A percentile compares a stretch with the other conserved stretches of the same genome.
Conservation (phyloP, 2,797 vertebrate species). For the Avahi laniger region DNA sequence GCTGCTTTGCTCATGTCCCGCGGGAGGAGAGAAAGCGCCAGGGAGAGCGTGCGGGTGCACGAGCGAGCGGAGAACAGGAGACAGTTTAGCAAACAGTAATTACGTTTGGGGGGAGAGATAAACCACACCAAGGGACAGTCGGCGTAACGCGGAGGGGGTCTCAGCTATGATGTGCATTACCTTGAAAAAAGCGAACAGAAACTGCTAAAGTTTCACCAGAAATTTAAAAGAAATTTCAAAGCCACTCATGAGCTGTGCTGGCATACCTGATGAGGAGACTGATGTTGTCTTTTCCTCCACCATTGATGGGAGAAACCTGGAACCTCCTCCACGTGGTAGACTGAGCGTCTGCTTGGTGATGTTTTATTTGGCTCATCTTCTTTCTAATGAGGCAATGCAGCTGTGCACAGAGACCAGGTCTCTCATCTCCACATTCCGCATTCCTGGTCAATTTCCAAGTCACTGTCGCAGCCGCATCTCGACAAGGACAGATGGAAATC, state of each 20-base stretch:
- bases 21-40: accelerated
- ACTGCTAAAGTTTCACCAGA: neutral
- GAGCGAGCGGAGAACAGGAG: too few relatives aligned
- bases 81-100: too few relatives aligned
- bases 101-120: neutral
- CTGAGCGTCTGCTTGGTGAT: neutral
- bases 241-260: neutral
- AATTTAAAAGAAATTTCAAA: neutral
- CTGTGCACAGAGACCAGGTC: neutral
- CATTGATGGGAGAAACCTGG: neutral
- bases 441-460: too few relatives aligned
- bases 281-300: neutral
- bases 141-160: accelerated
- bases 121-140: too few relatives aligned
- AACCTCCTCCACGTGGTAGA: too few relatives aligned
- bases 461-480: too few relatives aligned
- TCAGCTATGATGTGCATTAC: accelerated
- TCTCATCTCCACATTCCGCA: too few relatives aligned
- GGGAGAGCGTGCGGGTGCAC: accelerated
- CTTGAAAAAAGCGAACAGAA: neutral
- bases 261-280: too few relatives aligned
- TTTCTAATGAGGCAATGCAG: neutral
- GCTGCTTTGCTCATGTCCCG: accelerated
- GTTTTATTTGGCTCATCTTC: neutral
- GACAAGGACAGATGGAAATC: neutral